phyloP scores from a whole-genome alignment of 30 jellyfish, hydroid and myxozoan species.

The Hydra vulgaris region DNA sequence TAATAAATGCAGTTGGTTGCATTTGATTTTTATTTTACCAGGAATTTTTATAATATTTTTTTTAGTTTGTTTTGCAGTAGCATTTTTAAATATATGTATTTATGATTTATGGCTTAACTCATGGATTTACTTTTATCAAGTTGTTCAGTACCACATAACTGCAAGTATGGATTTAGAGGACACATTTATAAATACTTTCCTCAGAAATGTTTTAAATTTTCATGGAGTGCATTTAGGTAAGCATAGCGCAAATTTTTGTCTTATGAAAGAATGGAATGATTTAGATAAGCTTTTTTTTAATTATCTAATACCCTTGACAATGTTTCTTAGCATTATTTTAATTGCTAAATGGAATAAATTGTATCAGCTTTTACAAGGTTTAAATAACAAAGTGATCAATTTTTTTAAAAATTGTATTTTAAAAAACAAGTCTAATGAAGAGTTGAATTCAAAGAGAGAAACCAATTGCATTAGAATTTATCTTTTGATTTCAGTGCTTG shows the following conservation, averaged over 20 bases:
- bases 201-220: background rate
- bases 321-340: background rate
- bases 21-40: background rate
- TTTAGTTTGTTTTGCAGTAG: background rate
- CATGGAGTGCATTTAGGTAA: constrained; percentile 1
- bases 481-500: constrained; percentile 1
- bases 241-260: background rate
- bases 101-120: background rate
- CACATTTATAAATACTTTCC: background rate
- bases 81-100: background rate
- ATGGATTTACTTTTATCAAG: background rate
- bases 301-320: background rate
- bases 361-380: background rate
- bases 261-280: background rate
- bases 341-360: background rate
- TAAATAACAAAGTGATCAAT: background rate
- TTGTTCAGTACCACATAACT: background rate
- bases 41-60: background rate
- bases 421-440: background rate
- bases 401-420: too few species aligned
- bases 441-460: background rate
- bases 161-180: background rate
- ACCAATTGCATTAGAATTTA: background rate
- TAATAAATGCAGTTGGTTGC: background rate
- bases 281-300: background rate